phyloP scores from a whole-genome alignment of 2,113 vertebrate genomes.

The Chionomys nivalis region DNA sequence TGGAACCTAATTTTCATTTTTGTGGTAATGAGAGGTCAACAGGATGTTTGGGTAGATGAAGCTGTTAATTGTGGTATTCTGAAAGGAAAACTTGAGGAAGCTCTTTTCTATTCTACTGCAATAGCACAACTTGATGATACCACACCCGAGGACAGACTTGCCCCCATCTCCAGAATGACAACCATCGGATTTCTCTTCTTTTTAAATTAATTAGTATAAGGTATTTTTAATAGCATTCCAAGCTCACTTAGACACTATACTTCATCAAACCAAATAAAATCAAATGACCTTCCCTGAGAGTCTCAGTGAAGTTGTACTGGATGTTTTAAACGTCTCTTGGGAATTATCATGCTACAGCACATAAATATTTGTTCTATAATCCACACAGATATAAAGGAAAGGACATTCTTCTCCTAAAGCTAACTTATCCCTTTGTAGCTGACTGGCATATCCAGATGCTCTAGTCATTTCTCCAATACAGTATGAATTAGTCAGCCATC shows the following conservation, averaged over 20 bases:
- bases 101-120: background rate
- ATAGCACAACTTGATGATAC: background rate
- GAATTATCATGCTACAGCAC: background rate
- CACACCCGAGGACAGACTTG: fast-evolving
- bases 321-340: background rate
- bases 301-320: background rate
- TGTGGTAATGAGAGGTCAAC: no score
- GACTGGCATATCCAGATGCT: background rate
- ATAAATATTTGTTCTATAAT: background rate
- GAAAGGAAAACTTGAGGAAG: background rate
- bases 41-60: background rate
- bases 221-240: background rate
- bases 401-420: background rate
- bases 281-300: background rate
- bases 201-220: background rate
- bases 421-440: conserved; percentile 9
- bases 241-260: background rate
- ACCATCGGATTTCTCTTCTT: background rate
- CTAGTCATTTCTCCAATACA: background rate
- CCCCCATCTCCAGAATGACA: background rate
- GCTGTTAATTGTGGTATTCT: background rate
- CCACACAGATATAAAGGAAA: conserved; percentile 2
- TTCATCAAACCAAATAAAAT: background rate
- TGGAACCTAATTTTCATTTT: background rate
- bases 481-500: background rate